Evolutionary conservation across 2,888 invertebrate genomes (phyloP), one percentile per base, ranked within the genome.

Genomic region (Drosophila barbarae): DNA sequence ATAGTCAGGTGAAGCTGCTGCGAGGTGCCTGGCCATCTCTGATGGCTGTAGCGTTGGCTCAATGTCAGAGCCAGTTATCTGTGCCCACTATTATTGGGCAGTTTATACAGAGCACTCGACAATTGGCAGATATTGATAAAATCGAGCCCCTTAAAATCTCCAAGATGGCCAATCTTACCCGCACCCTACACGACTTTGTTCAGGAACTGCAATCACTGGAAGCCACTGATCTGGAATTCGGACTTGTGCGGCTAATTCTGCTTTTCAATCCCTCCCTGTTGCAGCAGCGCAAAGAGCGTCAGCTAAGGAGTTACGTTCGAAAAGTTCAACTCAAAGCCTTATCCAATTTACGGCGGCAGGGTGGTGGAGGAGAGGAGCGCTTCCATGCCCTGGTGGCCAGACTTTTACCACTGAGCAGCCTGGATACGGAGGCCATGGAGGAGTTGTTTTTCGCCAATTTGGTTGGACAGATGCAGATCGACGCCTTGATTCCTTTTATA

Each of bases 401-500:
- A 87, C 91, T 97, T 65, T 93, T 95, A 1, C 93, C 93, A 6
- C 89, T 95, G 26, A 91, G 94, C 74, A 92, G 93, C 74, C 93
- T 95, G 87, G 93, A 94, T 59, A 93, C 95, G 2, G 90, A 93
- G 13, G 92, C 95, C 68, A 91, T 98, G 55, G 98, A 98, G 89
- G 97, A 98, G 86, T 91, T 98, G 56, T 98, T 98, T 91, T 98
- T 98, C 87, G 94, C 96, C 5, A 96, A 95, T 52, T 92, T 98
- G 69, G 94, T 97, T 49, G 98, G 97, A 6, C 95, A 95, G 88
- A 95, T 98, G 79, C 96, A 97, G 90, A 97, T 99, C 66, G 97
- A 98, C 87, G 96, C 95, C 86, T 95, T 98, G 77, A 95, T 99
- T 89, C 98, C 98, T 30, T 97, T 95, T 84, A 94, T 99, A 86